phyloP scores from a whole-genome alignment of 2,888 invertebrate species.

The Drosophila longiperda region DNA sequence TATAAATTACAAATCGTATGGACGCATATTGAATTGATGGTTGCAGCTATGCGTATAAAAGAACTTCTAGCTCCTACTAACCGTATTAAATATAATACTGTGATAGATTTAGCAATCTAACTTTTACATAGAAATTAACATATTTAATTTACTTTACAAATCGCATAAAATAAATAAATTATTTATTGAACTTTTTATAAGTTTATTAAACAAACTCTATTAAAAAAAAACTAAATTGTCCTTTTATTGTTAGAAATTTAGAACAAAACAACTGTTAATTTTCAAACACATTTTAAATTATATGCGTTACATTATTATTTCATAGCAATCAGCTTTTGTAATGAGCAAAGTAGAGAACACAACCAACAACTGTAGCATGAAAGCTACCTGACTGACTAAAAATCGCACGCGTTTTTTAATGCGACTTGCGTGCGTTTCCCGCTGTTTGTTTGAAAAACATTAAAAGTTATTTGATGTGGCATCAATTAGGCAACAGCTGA shows the following conservation, averaged over 20 bases:
- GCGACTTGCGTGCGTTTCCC: slow-evolving; percentile 33
- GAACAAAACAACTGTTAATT: background rate
- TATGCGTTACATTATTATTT: too few relatives aligned
- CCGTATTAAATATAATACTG: background rate
- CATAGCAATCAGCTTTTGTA: slow-evolving; percentile 48
- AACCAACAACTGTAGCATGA: slow-evolving; percentile 31
- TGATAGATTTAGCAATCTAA: background rate
- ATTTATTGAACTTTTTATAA: background rate
- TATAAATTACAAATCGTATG: slow-evolving; percentile 42
- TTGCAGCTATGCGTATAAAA: background rate
- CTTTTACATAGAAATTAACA: background rate
- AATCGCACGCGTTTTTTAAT: slow-evolving; percentile 24
- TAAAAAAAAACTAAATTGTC: background rate
- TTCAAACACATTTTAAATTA: background rate
- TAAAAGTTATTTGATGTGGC: slow-evolving; percentile 5
- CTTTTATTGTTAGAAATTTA: background rate
- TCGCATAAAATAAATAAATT: background rate
- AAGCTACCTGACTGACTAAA: slow-evolving; percentile 15
- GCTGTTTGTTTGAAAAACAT: slow-evolving; percentile 1
- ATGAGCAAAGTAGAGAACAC: slow-evolving; percentile 33
- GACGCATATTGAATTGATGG: slow-evolving; percentile 20
- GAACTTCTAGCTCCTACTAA: background rate
- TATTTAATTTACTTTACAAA: background rate
- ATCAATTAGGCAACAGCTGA: slow-evolving; percentile 20
- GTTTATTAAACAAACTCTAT: background rate